Percentiles rank a stretch among this genome's conserved stretches.
Evolutionary conservation across 2,113 vertebrate genomes (phyloP).

Genomic region (Glareola pratincola): DNA sequence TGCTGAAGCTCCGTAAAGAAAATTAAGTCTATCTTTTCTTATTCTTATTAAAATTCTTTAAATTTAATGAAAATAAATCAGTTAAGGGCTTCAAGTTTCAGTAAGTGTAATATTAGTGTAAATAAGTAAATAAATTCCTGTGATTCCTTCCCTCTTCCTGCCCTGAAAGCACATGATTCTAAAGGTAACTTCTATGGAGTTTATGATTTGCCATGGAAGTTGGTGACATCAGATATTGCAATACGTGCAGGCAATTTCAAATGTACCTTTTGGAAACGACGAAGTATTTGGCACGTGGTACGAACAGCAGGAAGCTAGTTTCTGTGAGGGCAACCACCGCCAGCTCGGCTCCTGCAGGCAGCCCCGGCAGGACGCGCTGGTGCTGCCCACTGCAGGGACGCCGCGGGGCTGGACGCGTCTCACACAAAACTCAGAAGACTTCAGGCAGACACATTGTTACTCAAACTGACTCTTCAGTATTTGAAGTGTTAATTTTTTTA

Average conservation of each 20-base stretch:
- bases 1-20: not conserved
- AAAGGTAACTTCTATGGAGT: not conserved
- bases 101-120: not conserved
- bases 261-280: not conserved
- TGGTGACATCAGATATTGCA: not conserved
- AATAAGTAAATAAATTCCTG: not conserved
- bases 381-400: too few relatives aligned
- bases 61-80: too few relatives aligned
- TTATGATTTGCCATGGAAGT: not conserved
- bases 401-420: not conserved
- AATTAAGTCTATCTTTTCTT: not conserved
- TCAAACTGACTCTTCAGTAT: not conserved
- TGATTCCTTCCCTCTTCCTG: not conserved
- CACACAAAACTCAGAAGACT: not conserved
- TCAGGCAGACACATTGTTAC: not conserved
- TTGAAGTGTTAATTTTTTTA: not conserved
- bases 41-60: too few relatives aligned
- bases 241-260: not conserved
- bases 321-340: not conserved
- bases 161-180: not conserved
- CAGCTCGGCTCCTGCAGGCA: not conserved
- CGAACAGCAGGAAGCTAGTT: accelerated
- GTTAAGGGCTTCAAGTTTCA: too few relatives aligned
- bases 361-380: too few relatives aligned
- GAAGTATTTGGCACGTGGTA: not conserved